Base-by-base conservation (phyloP, 2,888 invertebrate genomes). In the Polietes domitor region DNA sequence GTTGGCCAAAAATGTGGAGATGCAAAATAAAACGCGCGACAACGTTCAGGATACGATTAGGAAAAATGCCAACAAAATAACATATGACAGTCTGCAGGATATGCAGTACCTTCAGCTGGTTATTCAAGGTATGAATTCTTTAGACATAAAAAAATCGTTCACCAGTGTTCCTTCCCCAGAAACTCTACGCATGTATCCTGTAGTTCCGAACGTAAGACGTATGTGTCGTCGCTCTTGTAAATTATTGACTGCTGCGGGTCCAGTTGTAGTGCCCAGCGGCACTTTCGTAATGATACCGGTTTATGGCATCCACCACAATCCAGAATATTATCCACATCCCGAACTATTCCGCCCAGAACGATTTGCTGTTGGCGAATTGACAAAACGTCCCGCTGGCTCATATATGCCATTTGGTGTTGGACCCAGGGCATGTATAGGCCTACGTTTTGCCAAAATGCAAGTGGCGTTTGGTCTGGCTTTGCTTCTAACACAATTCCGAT, bases 101-200 rank as follows among this genome's bases (percentile, higher is more conserved):
- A 85, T 89, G 75, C 84, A 86, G 28, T 89, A 89, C 28, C 41
- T 88, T 28, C 85, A 88, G 41, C 87, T 86, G 19, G 85, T 89
- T 5, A 21, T 89, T 0, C 85, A 86, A 50, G 89, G 89, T 88
- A 61, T 82, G 47, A 24, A 53, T n/a, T 7, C n/a, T 12, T 19
- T n/a, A n/a, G n/a, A n/a, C n/a, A n/a, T n/a, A n/a, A n/a, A n/a
- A n/a, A n/a, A 28, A 61, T 3, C 17, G 2, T 24, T 10, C 24
- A 17, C 58, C 21, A 24, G 15, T 32, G 7, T 32, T 55, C 9
- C 21, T 68, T 26, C 26, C 21, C 32, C 58, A 93, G 93, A 93
- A 90, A 93, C 93, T 12, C 92, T 93, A 91, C 91, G 94, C 53
- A 93, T 93, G 87, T 92, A 94, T 86, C 93, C 94, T 17, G 93